Evolutionary conservation across 1,140 invertebrate genomes (phyloP), one percentile per base, ranked within the genome.

Genomic region (Drosophila oshimai): DNA sequence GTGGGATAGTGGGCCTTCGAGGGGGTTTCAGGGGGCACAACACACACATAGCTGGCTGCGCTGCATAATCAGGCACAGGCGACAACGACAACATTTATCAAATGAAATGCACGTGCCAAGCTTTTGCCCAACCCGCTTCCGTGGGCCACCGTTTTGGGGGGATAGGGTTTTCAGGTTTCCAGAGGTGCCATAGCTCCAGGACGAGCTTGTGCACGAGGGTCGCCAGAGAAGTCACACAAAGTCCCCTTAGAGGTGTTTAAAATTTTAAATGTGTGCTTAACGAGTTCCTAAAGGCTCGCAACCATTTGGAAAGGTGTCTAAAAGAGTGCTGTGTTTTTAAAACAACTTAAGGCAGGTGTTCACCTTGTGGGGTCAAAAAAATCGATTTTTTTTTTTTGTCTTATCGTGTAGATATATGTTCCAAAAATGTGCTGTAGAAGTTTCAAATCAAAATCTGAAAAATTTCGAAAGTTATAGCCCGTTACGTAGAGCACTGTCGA

Each of bases 41-140:
- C 0, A 13, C 53, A 64, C 37, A 41, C 41, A 26, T 49, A 26
- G 61, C 58, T 46, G 58, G 42, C 74, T 74, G 69, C 42, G 55
- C 70, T 75, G 80, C 74, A 84, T 75, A 86, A 86, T 79, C 80
- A 86, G 75, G 79, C 54, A 74, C 58, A 74, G 57, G 55, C 70
- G 51, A 62, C 74, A 83, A 60, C 55, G 76, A 55, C 60, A 67
- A 81, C 77, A 80, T 80, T 81, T 84, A 84, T 84, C 80, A 86
- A 75, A 84, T 86, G 80, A 80, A 84, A 80, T 86, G 80, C 80
- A 84, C 80, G 80, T 84, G 80, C 71, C 70, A 75, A 62, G 80
- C 80, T 71, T 72, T 86, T 79, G 80, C 74, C 80, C 57, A 55
- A 26, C 39, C 53, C 73, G 71, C 75, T 86, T 84, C 80, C 70